Conservation (phyloP, 2,797 vertebrate species). For the Orientallactaga sibirica region DNA sequence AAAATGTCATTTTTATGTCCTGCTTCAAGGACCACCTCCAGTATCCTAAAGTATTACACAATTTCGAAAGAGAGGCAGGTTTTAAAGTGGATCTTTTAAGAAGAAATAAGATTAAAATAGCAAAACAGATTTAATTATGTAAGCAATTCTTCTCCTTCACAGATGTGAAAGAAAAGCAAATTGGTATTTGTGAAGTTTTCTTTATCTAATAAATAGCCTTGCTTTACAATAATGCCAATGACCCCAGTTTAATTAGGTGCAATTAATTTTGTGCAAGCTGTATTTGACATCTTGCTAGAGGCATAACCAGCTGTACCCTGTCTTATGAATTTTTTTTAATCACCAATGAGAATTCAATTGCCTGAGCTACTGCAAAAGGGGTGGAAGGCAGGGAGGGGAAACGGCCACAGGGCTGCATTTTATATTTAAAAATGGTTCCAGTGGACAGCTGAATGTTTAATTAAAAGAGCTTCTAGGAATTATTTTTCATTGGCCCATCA, state of each 20-base stretch:
- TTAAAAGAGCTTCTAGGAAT: slow-evolving; percentile 75
- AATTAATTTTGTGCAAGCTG: slow-evolving; percentile 80
- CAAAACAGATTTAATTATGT: slow-evolving; percentile 78
- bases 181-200: slow-evolving; percentile 80
- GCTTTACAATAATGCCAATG: slow-evolving; percentile 80
- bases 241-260: slow-evolving; percentile 85
- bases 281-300: slow-evolving; percentile 82
- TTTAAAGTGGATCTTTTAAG: slow-evolving; percentile 66
- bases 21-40: not conserved
- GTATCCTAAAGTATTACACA: slow-evolving; percentile 54
- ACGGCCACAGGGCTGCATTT: slow-evolving; percentile 71
- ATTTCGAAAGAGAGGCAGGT: slow-evolving; percentile 52
- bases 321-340: slow-evolving; percentile 65
- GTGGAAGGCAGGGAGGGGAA: slow-evolving; percentile 16
- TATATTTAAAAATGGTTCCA: slow-evolving; percentile 70
- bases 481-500: slow-evolving; percentile 39
- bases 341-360: slow-evolving; percentile 61
- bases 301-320: slow-evolving; percentile 81
- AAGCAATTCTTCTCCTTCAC: slow-evolving; percentile 70
- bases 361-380: slow-evolving; percentile 3
- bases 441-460: slow-evolving; percentile 77
- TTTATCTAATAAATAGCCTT: slow-evolving; percentile 81
- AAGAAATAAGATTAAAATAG: slow-evolving; percentile 71
- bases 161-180: slow-evolving; percentile 82
- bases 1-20: not conserved